Evolutionary conservation across 2,113 vertebrate genomes (phyloP).

Genomic region (Neogobius melanostomus): DNA sequence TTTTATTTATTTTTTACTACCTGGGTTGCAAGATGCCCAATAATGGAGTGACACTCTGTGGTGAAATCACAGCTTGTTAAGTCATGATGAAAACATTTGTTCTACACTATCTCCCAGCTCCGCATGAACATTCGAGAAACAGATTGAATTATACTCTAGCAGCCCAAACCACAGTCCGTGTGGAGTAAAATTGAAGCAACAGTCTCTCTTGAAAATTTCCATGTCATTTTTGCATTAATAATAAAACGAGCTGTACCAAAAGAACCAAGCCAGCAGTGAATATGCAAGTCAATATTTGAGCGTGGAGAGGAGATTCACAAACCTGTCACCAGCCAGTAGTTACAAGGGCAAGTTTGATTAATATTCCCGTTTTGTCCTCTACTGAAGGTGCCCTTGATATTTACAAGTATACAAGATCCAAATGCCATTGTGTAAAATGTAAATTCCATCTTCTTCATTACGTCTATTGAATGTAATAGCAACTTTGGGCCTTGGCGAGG

Average conservation of each 20-base stretch:
- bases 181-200: constrained; percentile 1
- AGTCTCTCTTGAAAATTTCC: constrained; percentile 2
- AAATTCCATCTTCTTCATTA: too few relatives aligned
- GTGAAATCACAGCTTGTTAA: constrained; percentile 22
- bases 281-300: constrained; percentile 7
- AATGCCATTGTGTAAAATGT: background rate
- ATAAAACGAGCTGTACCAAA: constrained; percentile 6
- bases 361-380: constrained; percentile 1
- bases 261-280: constrained; percentile 6
- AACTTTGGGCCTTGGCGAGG: too few relatives aligned
- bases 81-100: constrained; percentile 46
- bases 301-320: background rate
- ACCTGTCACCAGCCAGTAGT: background rate
- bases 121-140: constrained; percentile 16
- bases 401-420: background rate
- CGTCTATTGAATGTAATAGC: too few relatives aligned
- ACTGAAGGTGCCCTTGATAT: background rate
- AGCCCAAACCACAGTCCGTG: constrained; percentile 2
- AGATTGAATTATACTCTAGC: constrained; percentile 18
- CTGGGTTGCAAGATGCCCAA: constrained; percentile 40
- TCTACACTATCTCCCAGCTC: constrained; percentile 20
- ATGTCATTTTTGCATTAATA: constrained; percentile 8
- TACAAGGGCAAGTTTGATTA: background rate
- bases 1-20: constrained; percentile 40
- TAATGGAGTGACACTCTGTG: constrained; percentile 26